phyloP scores from a whole-genome alignment of 1,140 invertebrate genomes.

The Batillaria attramentaria region DNA sequence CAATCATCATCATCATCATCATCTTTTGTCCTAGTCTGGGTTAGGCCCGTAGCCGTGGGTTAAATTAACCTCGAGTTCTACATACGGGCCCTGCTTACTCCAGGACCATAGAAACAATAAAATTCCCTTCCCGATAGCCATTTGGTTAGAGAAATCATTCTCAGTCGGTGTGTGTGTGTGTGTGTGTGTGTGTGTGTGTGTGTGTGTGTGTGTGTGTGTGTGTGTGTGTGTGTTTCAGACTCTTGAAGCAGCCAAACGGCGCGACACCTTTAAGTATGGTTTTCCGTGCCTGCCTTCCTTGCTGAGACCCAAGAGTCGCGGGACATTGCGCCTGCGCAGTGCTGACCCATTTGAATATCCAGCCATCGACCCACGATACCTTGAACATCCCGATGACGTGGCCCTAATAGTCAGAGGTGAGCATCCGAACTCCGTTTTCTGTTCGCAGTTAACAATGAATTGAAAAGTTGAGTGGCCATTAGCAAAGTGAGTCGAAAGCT shows the following conservation, averaged over 20 bases:
- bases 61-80: too few species aligned
- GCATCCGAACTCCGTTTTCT: too few species aligned
- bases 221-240: not conserved
- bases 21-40: not conserved
- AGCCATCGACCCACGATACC: not conserved
- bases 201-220: slow-evolving; percentile 13
- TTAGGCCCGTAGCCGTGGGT: too few species aligned
- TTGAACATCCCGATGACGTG: not conserved
- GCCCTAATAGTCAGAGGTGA: not conserved
- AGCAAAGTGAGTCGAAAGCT: too few species aligned
- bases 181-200: not conserved
- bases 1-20: not conserved
- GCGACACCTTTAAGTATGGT: not conserved
- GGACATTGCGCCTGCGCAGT: not conserved
- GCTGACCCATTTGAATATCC: not conserved
- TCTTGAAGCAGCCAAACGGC: not conserved
- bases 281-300: not conserved
- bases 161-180: not conserved
- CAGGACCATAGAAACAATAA: too few species aligned
- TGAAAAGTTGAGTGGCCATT: too few species aligned
- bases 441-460: too few species aligned
- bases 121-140: too few species aligned
- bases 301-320: not conserved
- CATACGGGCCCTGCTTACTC: too few species aligned
- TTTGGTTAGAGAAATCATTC: too few species aligned